phyloP scores from a whole-genome alignment of 2,113 vertebrate genomes.

The Halichoerus grypus region DNA sequence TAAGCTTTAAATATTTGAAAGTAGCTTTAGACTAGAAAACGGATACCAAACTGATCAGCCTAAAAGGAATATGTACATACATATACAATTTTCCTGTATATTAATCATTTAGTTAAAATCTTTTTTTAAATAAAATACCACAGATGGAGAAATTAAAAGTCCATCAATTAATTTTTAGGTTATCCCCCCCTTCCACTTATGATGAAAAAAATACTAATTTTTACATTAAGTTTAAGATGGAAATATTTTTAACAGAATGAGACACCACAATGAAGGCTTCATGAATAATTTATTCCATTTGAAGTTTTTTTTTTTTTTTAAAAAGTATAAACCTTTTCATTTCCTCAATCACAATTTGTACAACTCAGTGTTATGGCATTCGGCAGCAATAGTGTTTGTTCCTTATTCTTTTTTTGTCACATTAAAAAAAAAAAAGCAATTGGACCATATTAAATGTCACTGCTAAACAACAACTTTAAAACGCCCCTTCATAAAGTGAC shows the following conservation, averaged over 20 bases:
- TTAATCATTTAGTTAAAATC: constrained; percentile 10
- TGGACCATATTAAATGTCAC: constrained; percentile 79
- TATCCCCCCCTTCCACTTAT: not conserved
- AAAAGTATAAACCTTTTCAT: constrained; percentile 90
- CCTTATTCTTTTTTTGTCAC: constrained; percentile 81
- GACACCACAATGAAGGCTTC: constrained; percentile 85
- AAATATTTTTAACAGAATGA: constrained; percentile 79
- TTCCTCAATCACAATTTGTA: constrained; percentile 90
- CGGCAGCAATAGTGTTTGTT: constrained; percentile 89
- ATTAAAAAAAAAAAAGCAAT: constrained; percentile 79
- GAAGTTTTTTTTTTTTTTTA: constrained; percentile 85
- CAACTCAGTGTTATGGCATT: constrained; percentile 90
- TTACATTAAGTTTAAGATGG: constrained; percentile 41
- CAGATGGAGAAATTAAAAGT: constrained; percentile 38
- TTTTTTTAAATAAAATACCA: not conserved
- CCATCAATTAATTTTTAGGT: not conserved
- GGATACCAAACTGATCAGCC: not conserved
- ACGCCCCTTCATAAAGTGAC: constrained; percentile 75
- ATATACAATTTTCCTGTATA: not conserved
- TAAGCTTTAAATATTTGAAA: constrained; percentile 45
- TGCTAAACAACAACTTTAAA: constrained; percentile 75
- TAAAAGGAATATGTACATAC: not conserved
- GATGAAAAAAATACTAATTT: constrained; percentile 32
- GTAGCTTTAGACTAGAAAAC: constrained; percentile 32
- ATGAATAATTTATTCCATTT: constrained; percentile 91